phyloP scores from a whole-genome alignment of 2,888 invertebrate species.

The Cephonodes hylas region DNA sequence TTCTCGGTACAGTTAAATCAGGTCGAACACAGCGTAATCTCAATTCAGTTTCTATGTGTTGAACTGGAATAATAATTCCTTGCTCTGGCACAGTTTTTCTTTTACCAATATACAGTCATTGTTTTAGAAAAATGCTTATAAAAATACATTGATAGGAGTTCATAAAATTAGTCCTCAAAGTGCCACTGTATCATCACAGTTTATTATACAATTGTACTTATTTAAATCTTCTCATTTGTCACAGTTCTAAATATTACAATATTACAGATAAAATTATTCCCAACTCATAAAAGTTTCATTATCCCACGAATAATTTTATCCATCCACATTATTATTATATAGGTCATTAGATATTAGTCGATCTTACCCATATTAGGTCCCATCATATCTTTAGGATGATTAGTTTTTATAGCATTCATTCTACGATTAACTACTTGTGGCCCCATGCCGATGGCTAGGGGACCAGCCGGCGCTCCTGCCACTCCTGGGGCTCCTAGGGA shows the following conservation, averaged over 20 bases:
- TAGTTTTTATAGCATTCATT: constrained; percentile 93
- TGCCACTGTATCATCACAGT: not conserved
- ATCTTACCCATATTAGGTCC: constrained; percentile 89
- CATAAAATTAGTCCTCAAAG: not conserved
- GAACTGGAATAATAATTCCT: not conserved
- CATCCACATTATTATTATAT: constrained; percentile 15
- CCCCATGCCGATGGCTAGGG: constrained; percentile 74
- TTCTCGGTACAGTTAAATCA: not conserved
- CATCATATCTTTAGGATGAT: constrained; percentile 90
- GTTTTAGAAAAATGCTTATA: not conserved
- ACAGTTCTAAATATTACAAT: not conserved
- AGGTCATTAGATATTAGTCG: not conserved
- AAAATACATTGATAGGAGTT: not conserved
- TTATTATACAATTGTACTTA: not conserved
- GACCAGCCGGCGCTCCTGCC: constrained; percentile 70
- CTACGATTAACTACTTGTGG: constrained; percentile 85
- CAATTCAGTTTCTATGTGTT: not conserved
- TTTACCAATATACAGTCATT: too few relatives aligned
- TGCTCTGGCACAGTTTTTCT: too few relatives aligned
- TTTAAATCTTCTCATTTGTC: not conserved
- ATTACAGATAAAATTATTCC: not conserved
- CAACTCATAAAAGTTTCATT: not conserved
- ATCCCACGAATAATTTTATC: constrained; percentile 18
- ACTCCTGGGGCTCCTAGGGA: constrained; percentile 49
- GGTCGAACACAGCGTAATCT: not conserved